phyloP scores from a whole-genome alignment of 2,113 vertebrate genomes.

The Salvelinus fontinalis region DNA sequence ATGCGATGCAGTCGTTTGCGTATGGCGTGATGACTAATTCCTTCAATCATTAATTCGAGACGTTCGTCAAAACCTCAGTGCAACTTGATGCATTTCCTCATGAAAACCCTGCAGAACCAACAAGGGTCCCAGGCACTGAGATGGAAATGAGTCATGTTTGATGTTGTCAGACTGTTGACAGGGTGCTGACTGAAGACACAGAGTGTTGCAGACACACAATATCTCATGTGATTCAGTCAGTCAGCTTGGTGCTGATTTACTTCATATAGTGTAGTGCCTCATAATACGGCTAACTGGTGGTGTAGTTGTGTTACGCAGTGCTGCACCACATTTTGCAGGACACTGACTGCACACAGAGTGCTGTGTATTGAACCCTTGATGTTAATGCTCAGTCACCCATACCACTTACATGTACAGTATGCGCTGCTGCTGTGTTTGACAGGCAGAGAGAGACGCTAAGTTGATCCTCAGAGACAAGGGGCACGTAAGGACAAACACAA shows the following conservation, averaged over 20 bases:
- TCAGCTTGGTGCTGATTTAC: conserved; percentile 14
- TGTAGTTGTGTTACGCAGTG: not conserved
- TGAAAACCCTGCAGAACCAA: conserved; percentile 37
- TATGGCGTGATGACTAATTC: too few species aligned
- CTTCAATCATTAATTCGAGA: too few species aligned
- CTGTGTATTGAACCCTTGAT: not conserved
- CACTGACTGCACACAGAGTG: not conserved
- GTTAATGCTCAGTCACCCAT: conserved; percentile 9
- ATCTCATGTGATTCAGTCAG: conserved; percentile 55
- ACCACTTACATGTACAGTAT: conserved; percentile 16
- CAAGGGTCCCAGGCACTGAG: conserved; percentile 49
- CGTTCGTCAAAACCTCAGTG: too few species aligned
- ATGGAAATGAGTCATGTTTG: conserved; percentile 53
- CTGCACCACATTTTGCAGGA: not conserved
- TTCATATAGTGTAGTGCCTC: not conserved
- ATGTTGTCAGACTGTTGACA: conserved; percentile 56
- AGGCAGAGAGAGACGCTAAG: conserved; percentile 8
- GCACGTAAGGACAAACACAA: conserved; percentile 1
- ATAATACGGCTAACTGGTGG: not conserved
- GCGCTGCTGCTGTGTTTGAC: conserved; percentile 18
- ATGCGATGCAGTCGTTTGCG: conserved; percentile 44
- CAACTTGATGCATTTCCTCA: conserved; percentile 57
- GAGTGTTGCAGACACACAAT: conserved; percentile 13
- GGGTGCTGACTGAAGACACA: conserved; percentile 45
- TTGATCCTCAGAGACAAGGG: conserved; percentile 16